Conservation (phyloP, 2,888 invertebrate species). For the Plusia festucae region DNA sequence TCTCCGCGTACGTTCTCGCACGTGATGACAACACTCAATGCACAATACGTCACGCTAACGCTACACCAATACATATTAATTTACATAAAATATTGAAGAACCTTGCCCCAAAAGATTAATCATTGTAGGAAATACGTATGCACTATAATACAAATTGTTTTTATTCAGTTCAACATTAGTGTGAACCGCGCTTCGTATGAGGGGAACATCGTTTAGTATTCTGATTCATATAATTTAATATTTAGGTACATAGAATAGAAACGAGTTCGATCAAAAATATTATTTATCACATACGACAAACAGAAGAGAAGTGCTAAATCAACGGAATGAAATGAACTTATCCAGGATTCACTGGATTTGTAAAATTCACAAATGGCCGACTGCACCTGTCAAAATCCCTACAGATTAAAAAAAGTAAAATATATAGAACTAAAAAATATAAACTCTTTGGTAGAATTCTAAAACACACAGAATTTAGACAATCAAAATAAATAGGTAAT, state of each 20-base stretch:
- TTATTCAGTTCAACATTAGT: slow-evolving; percentile 70
- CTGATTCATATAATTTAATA: slow-evolving; percentile 21
- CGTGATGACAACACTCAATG: slow-evolving; percentile 77
- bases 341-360: slow-evolving; percentile 25
- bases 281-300: slow-evolving; percentile 50
- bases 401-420: slow-evolving; percentile 32
- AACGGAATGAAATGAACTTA: slow-evolving; percentile 47
- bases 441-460: not conserved
- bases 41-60: slow-evolving; percentile 75
- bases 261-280: slow-evolving; percentile 54
- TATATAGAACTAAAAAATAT: slow-evolving; percentile 23
- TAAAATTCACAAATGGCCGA: slow-evolving; percentile 78
- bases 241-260: slow-evolving; percentile 51
- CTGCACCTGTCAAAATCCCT: slow-evolving; percentile 63
- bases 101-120: slow-evolving; percentile 85
- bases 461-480: too few relatives aligned
- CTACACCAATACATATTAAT: slow-evolving; percentile 78
- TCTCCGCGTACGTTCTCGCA: slow-evolving; percentile 69
- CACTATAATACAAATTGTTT: slow-evolving; percentile 77
- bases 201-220: slow-evolving; percentile 58
- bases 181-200: slow-evolving; percentile 30
- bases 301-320: slow-evolving; percentile 43
- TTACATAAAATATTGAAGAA: slow-evolving; percentile 83
- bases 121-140: slow-evolving; percentile 84
- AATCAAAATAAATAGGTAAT: too few relatives aligned